Evolutionary conservation across 2,797 vertebrate genomes (phyloP).

Genomic region (Hydrolagus colliei): DNA sequence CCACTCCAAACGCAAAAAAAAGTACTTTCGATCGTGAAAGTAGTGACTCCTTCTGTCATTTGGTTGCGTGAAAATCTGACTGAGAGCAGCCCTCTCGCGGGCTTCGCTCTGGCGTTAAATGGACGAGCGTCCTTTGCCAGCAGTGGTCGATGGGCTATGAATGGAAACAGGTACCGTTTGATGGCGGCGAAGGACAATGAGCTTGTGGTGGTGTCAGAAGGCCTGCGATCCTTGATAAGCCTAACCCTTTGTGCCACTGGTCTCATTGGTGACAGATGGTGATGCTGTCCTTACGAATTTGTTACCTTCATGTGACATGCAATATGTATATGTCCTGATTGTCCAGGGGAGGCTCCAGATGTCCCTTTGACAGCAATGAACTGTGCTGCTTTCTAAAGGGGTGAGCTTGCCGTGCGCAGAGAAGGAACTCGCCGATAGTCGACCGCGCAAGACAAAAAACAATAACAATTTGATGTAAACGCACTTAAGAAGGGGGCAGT

Average conservation of each 20-base stretch:
- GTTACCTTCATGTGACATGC: conserved; percentile 83
- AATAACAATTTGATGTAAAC: not conserved
- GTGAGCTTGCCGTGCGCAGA: conserved; percentile 15
- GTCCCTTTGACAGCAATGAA: conserved; percentile 61
- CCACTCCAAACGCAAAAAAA: not conserved
- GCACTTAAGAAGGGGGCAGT: not conserved
- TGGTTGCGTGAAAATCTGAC: conserved; percentile 21
- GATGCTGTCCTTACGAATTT: conserved; percentile 71
- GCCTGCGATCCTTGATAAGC: conserved; percentile 46
- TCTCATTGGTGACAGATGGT: conserved; percentile 79
- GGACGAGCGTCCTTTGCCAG: not conserved
- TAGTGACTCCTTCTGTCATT: conserved; percentile 19
- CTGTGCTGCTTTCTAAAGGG: conserved; percentile 47
- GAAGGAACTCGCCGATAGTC: not conserved
- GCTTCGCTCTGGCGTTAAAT: not conserved
- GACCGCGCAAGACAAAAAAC: not conserved
- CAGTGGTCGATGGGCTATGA: conserved; percentile 33
- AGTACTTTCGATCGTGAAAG: conserved; percentile 27
- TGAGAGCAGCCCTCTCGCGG: not conserved
- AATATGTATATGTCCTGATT: conserved; percentile 75
- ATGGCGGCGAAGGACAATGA: conserved; percentile 51
- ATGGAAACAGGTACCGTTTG: conserved; percentile 46
- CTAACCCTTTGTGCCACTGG: conserved; percentile 63
- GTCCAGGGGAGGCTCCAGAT: conserved; percentile 74
- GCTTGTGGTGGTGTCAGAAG: conserved; percentile 46